Evolutionary conservation across 92 coral and sea anemone species (phyloP), one percentile per base, ranked within the genome.

Genomic region (Bergia sp.): DNA sequence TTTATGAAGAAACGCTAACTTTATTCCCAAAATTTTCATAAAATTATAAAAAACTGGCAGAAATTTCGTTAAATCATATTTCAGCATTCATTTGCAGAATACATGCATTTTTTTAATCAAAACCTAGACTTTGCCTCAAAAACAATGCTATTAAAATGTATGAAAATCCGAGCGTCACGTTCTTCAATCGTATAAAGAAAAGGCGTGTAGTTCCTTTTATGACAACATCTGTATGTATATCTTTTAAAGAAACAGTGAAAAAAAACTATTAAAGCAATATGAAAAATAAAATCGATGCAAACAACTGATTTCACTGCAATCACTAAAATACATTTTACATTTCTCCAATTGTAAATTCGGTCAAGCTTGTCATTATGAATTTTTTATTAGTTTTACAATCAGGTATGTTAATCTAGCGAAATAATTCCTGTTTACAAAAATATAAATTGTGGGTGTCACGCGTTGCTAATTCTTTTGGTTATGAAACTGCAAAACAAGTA

Each of bases 381-480:
- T 72, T 72, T 44, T 43, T 5, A n/a, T 42, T 66, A 41, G 18
- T 84, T 12, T 69, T 71, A 74, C 65, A 42, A 75, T 49, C 21
- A 43, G 45, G 49, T 84, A 84, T 71, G 78, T 36, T 29, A 71
- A 84, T 71, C 42, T 36, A 74, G 29, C 18, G 40, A 71, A 69
- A 84, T 84, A 45, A 84, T 71, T 67, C 79, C 79, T 84, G 87
- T 84, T 84, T 71, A 45, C 87, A 71, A 84, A 29, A 53, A 4
- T 10, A 12, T 15, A 3, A 36, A 79, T 6, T 57, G 78, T 69
- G 7, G 21, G 79, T 29, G 42, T 84, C 57, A 36, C 79, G 65
- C 29, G 40, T 5, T 29, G 39, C 79, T n/a, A 61, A 41, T 9
- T 20, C 16, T 16, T 57, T 21, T 61, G 69, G 69, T 53, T 53